Evolutionary conservation across 2,113 vertebrate species (phyloP).

Genomic region (Empidonax traillii): DNA sequence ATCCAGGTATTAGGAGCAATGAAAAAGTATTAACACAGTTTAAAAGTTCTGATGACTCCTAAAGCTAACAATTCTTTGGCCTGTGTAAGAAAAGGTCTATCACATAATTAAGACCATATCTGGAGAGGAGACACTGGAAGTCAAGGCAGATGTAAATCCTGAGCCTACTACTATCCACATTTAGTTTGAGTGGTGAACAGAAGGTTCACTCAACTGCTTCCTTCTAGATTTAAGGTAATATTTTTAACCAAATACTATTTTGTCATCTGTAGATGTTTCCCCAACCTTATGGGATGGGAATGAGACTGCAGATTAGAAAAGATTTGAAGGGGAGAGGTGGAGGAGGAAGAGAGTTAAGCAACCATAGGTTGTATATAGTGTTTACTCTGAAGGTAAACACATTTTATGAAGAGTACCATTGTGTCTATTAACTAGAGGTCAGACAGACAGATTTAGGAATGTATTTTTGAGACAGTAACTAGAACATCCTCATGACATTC

Average conservation of each 20-base stretch:
- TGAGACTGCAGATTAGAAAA: neutral
- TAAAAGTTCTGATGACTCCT: neutral
- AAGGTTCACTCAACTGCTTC: neutral
- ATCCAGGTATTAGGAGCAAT: neutral
- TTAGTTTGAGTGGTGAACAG: neutral
- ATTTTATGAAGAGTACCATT: neutral
- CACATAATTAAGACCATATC: neutral
- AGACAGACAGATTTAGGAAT: neutral
- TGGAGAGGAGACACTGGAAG: neutral
- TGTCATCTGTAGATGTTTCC: neutral
- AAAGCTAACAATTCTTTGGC: neutral
- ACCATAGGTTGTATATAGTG: neutral
- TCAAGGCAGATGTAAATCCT: neutral
- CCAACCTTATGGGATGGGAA: neutral
- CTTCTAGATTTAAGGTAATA: neutral
- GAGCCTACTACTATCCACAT: neutral
- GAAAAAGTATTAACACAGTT: neutral
- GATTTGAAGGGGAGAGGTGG: neutral
- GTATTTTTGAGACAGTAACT: neutral
- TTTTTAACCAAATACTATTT: neutral
- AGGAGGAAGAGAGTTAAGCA: neutral
- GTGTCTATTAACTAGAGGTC: neutral
- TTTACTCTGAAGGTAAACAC: neutral
- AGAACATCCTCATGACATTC: neutral
- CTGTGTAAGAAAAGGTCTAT: neutral